These are phyloP conservation scores for Drosophila arawakana DNA, from an alignment of 1,140 invertebrate species.

Conservation along the genomic window DNA sequence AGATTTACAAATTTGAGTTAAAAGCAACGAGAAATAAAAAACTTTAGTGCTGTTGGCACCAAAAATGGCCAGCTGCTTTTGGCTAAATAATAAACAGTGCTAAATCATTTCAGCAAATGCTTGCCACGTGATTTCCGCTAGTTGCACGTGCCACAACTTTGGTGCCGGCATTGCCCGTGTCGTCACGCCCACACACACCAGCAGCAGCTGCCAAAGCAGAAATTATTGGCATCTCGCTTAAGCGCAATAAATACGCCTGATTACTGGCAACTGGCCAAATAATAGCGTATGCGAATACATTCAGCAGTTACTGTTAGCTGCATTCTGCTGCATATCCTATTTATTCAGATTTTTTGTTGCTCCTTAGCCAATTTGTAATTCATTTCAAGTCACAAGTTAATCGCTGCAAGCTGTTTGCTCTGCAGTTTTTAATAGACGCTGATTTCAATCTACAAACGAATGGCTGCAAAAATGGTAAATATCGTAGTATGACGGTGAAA, in stretches of 20 bases:
- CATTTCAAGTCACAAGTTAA: constrained; percentile 62
- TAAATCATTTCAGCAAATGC: constrained; percentile 79
- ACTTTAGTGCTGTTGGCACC: background rate
- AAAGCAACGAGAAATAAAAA: constrained; percentile 22
- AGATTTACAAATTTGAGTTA: background rate
- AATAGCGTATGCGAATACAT: background rate
- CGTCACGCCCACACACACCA: background rate
- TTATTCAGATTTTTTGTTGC: background rate
- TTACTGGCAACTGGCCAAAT: constrained; percentile 68
- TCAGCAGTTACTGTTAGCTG: constrained; percentile 7
- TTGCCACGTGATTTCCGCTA: constrained; percentile 70
- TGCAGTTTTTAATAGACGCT: constrained; percentile 67
- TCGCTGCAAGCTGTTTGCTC: constrained; percentile 61
- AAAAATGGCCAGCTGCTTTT: constrained; percentile 6
- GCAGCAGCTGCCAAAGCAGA: constrained; percentile 60
- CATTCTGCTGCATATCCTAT: background rate
- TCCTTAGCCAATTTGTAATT: constrained; percentile 65
- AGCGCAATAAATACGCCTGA: constrained; percentile 80
- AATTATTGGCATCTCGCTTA: constrained; percentile 80
- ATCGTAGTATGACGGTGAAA: constrained; percentile 44
- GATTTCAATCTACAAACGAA: constrained; percentile 27
- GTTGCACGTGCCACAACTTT: constrained; percentile 66
- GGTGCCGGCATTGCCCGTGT: background rate
- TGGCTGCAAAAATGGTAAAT: constrained; percentile 12
- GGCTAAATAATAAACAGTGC: constrained; percentile 66